Percentiles rank a stretch among this genome's conserved stretches.
phyloP scores from a whole-genome alignment of 1,140 invertebrate species.

The Araneus ventricosus region DNA sequence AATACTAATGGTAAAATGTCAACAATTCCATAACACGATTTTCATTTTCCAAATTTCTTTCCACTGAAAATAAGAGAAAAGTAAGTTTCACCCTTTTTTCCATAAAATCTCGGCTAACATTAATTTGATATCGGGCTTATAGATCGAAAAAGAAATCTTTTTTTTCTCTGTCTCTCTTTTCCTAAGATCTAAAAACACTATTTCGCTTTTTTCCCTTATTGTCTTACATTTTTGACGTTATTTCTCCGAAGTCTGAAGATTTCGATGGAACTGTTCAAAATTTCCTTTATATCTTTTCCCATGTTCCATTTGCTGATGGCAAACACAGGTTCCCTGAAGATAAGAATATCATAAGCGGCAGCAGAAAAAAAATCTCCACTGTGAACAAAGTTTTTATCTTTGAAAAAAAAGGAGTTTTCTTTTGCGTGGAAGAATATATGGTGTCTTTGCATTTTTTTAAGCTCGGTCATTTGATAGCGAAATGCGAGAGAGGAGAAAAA shows the following conservation, averaged over 20 bases:
- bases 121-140: constrained; percentile 18
- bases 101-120: not conserved
- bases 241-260: not conserved
- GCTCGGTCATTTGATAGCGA: constrained; percentile 37
- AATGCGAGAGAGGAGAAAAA: not conserved
- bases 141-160: not conserved
- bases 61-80: not conserved
- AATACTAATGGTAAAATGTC: not conserved
- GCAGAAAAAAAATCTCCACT: not conserved
- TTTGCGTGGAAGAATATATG: constrained; percentile 35
- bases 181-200: not conserved
- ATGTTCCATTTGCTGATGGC: constrained; percentile 52
- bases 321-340: constrained; percentile 21
- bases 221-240: not conserved
- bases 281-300: constrained; percentile 55
- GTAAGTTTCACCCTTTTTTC: not conserved
- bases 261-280: constrained; percentile 13
- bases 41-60: not conserved
- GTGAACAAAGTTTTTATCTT: constrained; percentile 46
- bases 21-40: not conserved
- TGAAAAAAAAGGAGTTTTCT: constrained; percentile 25
- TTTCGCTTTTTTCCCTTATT: constrained; percentile 13
- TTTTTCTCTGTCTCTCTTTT: not conserved
- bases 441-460: constrained; percentile 36
- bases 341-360: constrained; percentile 43